These are phyloP conservation scores for Galemys pyrenaicus DNA, from an alignment of 2,113 vertebrate genomes.

Conservation along the genomic window DNA sequence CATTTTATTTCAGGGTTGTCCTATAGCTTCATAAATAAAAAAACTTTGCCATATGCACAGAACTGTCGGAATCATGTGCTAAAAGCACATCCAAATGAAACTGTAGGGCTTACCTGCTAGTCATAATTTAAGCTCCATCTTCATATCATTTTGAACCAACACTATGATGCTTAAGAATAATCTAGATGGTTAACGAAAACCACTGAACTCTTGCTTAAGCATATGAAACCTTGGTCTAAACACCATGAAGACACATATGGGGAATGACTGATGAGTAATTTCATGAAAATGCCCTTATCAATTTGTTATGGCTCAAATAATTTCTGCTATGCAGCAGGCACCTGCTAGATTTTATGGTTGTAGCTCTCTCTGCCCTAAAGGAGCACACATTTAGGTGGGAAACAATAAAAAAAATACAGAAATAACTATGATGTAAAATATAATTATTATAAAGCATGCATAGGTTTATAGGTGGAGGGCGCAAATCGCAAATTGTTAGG, in stretches of 20 bases:
- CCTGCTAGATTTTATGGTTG: neutral
- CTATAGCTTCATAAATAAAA: neutral
- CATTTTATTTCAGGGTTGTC: neutral
- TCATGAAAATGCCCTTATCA: neutral
- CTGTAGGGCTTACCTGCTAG: neutral
- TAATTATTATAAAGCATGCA: neutral
- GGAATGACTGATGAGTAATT: neutral
- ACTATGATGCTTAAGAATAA: conserved; percentile 44
- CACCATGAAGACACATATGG: neutral
- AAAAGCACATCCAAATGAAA: neutral
- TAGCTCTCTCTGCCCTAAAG: conserved; percentile 2
- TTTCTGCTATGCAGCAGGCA: neutral
- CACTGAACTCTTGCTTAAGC: conserved; percentile 7
- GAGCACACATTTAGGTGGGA: neutral
- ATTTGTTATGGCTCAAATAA: neutral
- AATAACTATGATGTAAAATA: neutral
- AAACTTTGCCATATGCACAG: neutral
- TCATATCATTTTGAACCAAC: conserved; percentile 35
- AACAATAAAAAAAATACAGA: conserved; percentile 1
- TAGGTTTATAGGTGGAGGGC: too few relatives aligned
- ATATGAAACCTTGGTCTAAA: neutral
- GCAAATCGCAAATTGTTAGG: conserved; percentile 13
- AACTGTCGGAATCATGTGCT: neutral
- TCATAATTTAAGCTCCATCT: neutral
- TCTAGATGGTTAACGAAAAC: neutral